These are phyloP conservation scores for Pipra filicauda DNA, from an alignment of 2,113 vertebrate species.

Conservation along the genomic window DNA sequence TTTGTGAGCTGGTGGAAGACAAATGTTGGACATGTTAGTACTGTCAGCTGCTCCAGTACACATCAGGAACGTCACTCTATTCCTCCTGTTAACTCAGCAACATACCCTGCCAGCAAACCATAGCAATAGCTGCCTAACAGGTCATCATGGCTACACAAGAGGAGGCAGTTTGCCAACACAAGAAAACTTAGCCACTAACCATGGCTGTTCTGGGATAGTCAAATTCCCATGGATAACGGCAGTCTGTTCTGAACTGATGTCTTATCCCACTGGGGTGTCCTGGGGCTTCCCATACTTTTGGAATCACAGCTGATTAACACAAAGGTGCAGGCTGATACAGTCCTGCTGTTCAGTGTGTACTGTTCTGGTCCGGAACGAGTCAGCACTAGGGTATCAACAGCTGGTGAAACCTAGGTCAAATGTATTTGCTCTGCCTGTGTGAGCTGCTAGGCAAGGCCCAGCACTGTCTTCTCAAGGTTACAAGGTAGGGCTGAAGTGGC, in stretches of 20 bases:
- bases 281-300: background rate
- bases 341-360: background rate
- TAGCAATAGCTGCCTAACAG: background rate
- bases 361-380: background rate
- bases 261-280: background rate
- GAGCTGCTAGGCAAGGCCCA: background rate
- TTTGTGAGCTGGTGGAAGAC: constrained; percentile 1
- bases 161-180: background rate
- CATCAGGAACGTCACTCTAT: background rate
- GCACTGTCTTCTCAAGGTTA: background rate
- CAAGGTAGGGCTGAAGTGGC: background rate
- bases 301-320: background rate
- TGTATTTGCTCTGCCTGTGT: background rate
- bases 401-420: background rate
- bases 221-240: background rate
- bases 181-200: background rate
- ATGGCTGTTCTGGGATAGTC: rapidly evolving
- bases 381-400: background rate
- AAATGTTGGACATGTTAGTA: background rate
- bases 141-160: background rate
- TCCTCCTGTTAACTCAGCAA: background rate
- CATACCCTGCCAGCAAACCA: background rate
- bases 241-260: background rate
- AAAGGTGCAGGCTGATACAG: background rate
- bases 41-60: background rate